A percentile compares a stretch with the other conserved stretches of the same genome.
These are phyloP conservation scores for Oscheius sp. DNA, from an alignment of 2,888 invertebrate genomes.

Conservation along the genomic window DNA sequence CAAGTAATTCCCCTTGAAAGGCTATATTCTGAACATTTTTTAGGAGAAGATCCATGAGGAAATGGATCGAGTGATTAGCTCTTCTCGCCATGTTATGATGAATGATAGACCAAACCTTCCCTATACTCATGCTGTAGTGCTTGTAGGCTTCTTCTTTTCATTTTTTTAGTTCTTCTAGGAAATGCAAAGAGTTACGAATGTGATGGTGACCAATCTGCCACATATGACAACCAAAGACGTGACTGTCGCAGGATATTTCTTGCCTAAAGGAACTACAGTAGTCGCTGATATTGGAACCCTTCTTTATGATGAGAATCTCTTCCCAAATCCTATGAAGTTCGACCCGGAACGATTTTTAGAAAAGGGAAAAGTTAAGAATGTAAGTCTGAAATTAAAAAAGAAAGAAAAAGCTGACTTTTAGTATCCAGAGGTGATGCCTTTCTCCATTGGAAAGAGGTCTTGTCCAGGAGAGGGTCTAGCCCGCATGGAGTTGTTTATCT, in stretches of 20 bases:
- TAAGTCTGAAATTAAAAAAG: too few species aligned
- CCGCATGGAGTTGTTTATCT: slow-evolving; percentile 39
- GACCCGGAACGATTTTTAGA: slow-evolving; percentile 11
- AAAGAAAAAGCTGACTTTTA: background rate
- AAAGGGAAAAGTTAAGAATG: slow-evolving; percentile 19
- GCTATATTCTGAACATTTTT: too few species aligned
- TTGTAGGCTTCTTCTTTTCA: slow-evolving; percentile 20
- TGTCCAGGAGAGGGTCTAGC: slow-evolving; percentile 40
- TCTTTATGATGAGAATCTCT: slow-evolving; percentile 7
- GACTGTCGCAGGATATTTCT: slow-evolving; percentile 29
- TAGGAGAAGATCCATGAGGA: slow-evolving; percentile 50
- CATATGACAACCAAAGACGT: slow-evolving; percentile 40
- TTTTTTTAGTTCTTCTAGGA: slow-evolving; percentile 28
- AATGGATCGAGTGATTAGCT: slow-evolving; percentile 43
- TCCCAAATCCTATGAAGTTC: slow-evolving; percentile 15
- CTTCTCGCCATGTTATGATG: slow-evolving; percentile 41
- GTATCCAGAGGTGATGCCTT: slow-evolving; percentile 34
- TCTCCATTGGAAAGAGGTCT: slow-evolving; percentile 38
- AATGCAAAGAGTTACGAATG: slow-evolving; percentile 38
- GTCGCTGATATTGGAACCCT: slow-evolving; percentile 1
- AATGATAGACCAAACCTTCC: slow-evolving; percentile 43
- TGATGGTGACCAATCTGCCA: slow-evolving; percentile 40
- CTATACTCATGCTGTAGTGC: slow-evolving; percentile 48
- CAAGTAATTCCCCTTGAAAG: background rate
- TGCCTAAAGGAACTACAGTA: slow-evolving; percentile 10